Evolutionary conservation across 2,113 vertebrate species (phyloP), one percentile per base, ranked within the genome.

Genomic region (Stigmatopora argus): DNA sequence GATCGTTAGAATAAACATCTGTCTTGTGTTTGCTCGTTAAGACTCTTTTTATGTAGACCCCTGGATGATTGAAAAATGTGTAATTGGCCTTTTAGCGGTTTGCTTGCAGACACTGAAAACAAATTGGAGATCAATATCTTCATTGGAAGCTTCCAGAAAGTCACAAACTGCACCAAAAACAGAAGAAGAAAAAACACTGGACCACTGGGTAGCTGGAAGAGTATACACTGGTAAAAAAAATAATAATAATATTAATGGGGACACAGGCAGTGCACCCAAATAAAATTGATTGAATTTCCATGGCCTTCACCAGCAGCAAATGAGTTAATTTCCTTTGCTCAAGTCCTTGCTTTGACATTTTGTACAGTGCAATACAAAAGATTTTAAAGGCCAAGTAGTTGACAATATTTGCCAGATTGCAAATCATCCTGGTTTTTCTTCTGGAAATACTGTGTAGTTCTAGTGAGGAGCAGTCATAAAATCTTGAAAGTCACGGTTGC

Each of bases 101-200:
- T 69, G 70, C 46, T 61, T n/a, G 48, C 48, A 19, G 3, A 67
- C 69, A 69, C 70, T 72, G 69, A 81, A 77, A 82, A 41, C 73
- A 76, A 84, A 86, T 83, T 82, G 66, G 76, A 73, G 73, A 83
- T 80, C 78, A 41, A 81, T 85, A 81, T 67, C 55, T 48, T 70
- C 67, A 67, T 71, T 23, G 55, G 60, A 65, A 53, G 48, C 67
- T 86, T 80, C 35, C 63, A 70, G 51, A 74, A 75, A 80, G 71
- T 80, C 78, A 83, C 59, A 74, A 62, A 66, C 59, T 41, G 66
- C 72, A 11, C 21, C 26, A 31, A 31, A 31, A 31, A 3, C 26
- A 31, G 26, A 31, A 31, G 3, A 31, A 31, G 1, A 31, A 3
- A n/a, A 31, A 31, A 1, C 26, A 31, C 26, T 31, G 26, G 26